Percentiles rank a stretch among this genome's conserved stretches.
phyloP scores from a whole-genome alignment of 2,888 invertebrate genomes.

The Alloscopus bannaensis region DNA sequence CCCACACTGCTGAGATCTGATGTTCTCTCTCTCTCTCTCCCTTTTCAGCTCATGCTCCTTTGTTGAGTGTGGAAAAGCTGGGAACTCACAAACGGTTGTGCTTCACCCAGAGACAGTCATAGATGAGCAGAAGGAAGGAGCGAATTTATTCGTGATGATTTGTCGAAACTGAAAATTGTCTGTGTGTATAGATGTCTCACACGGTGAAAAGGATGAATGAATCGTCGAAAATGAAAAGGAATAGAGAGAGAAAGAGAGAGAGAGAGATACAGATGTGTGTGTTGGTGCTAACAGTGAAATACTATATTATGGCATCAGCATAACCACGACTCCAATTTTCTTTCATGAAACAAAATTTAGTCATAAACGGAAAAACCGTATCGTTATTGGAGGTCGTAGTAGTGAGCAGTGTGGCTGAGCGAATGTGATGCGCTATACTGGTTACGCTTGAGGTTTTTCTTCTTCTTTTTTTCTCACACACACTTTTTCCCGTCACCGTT shows the following conservation, averaged over 20 bases:
- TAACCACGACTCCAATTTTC: constrained; percentile 13
- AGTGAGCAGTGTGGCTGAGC: neutral
- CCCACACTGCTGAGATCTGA: neutral
- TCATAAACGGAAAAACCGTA: neutral
- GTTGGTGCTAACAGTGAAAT: constrained; percentile 40
- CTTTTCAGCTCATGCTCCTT: neutral
- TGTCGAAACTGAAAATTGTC: constrained; percentile 45
- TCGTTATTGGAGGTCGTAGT: neutral
- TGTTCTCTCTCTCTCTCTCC: neutral
- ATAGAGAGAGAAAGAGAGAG: constrained; percentile 39
- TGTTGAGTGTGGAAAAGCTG: neutral
- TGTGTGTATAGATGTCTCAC: neutral
- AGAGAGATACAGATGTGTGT: constrained; percentile 25
- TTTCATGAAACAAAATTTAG: constrained; percentile 24
- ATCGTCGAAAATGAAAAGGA: constrained; percentile 39
- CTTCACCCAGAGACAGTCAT: neutral
- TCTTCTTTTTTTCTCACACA: constrained; percentile 10
- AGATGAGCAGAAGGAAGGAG: constrained; percentile 6
- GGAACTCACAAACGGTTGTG: constrained; percentile 1
- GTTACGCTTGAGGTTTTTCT: constrained; percentile 29
- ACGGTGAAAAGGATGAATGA: constrained; percentile 34
- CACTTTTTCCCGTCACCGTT: neutral
- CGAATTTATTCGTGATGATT: constrained; percentile 49
- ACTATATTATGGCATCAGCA: constrained; percentile 46
- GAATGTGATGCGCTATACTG: too few species aligned